These are phyloP conservation scores for Clivina fossor DNA, from an alignment of 2,888 invertebrate species.

Conservation along the genomic window DNA sequence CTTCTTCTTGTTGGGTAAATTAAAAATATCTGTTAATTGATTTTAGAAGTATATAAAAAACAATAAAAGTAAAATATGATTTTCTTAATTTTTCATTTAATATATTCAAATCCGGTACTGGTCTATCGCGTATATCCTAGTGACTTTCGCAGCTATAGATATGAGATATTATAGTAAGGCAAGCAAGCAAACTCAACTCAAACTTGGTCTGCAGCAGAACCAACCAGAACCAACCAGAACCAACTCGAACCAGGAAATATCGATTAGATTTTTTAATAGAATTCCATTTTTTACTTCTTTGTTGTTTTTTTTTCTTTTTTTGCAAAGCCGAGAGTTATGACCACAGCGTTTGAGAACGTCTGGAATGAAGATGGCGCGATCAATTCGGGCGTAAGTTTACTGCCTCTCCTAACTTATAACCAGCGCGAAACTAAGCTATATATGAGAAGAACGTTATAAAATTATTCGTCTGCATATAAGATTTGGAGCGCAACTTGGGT, in stretches of 20 bases:
- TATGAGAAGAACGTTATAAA: conserved; percentile 29
- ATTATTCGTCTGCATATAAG: conserved; percentile 24
- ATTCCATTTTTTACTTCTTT: conserved; percentile 26
- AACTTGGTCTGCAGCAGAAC: conserved; percentile 8
- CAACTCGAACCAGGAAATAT: conserved; percentile 18
- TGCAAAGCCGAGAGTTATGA: conserved; percentile 24
- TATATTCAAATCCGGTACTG: conserved; percentile 5
- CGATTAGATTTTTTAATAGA: conserved; percentile 33
- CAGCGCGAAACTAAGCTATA: too few species aligned
- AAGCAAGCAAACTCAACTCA: conserved; percentile 12
- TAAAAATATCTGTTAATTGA: too few species aligned
- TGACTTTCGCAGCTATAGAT: conserved; percentile 29
- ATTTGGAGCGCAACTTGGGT: too few species aligned
- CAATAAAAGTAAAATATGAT: too few species aligned
- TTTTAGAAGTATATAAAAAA: too few species aligned
- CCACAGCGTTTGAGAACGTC: conserved; percentile 27
- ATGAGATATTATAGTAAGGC: conserved; percentile 27
- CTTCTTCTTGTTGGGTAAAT: too few species aligned
- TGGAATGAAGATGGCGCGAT: conserved; percentile 30
- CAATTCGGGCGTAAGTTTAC: conserved; percentile 29
- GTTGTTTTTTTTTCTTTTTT: conserved; percentile 15
- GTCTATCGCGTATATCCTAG: conserved; percentile 17
- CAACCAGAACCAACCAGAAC: too few species aligned
- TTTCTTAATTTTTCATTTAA: too few species aligned
- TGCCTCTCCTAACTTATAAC: conserved; percentile 14